Percentiles rank a stretch among this genome's conserved stretches.
These are phyloP conservation scores for Simalia tracyae DNA, from an alignment of 2,797 vertebrate genomes.

Conservation along the genomic window DNA sequence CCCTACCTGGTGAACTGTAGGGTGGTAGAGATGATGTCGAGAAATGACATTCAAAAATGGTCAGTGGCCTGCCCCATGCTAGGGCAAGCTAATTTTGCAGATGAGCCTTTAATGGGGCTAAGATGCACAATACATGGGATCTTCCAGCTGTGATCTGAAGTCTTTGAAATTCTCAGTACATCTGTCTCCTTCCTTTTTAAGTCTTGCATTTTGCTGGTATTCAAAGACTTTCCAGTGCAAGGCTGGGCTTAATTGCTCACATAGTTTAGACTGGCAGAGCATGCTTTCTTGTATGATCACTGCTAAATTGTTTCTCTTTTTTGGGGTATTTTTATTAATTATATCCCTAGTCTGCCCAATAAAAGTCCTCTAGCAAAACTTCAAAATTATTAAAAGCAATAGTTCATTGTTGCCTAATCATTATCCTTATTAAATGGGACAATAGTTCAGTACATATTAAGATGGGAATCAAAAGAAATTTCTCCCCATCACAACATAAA, in stretches of 20 bases:
- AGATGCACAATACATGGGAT: neutral
- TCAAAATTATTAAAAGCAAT: neutral
- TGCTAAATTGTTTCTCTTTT: neutral
- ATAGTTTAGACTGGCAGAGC: neutral
- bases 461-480: neutral
- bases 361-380: neutral
- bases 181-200: no score
- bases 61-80: no score
- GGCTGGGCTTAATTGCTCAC: neutral
- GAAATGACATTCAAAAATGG: neutral
- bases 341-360: neutral
- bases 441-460: neutral
- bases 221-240: no score
- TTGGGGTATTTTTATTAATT: neutral
- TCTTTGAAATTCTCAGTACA: neutral
- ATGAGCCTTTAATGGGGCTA: neutral
- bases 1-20: neutral
- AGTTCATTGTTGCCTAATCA: neutral
- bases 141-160: neutral
- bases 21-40: neutral
- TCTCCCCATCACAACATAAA: neutral
- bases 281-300: neutral
- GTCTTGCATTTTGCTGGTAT: no score
- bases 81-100: no score
- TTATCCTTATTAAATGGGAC: neutral